Conservation (phyloP, 2,888 invertebrate species). For the Melieria picta region DNA sequence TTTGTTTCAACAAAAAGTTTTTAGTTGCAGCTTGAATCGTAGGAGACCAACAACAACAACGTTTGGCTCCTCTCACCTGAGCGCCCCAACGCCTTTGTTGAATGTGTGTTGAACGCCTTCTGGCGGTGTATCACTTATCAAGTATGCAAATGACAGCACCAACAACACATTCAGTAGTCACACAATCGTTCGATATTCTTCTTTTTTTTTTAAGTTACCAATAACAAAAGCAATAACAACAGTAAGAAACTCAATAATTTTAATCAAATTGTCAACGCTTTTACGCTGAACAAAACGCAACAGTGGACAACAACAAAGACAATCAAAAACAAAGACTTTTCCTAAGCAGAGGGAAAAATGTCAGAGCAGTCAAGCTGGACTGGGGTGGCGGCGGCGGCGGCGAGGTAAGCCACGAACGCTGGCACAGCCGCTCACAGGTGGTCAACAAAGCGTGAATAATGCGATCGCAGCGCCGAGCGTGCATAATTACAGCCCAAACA, state of each 20-base stretch:
- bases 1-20: no score
- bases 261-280: conserved; percentile 18
- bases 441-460: conserved; percentile 63
- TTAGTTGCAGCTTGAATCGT: no score
- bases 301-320: conserved; percentile 17
- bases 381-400: background rate
- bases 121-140: no score
- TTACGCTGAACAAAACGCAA: background rate
- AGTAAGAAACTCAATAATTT: background rate
- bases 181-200: no score
- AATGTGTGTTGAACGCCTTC: no score
- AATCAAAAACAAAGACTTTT: conserved; percentile 16
- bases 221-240: background rate
- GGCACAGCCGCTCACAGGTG: conserved; percentile 52
- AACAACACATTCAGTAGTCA: no score
- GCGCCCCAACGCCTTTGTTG: no score
- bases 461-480: conserved; percentile 34
- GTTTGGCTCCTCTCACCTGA: no score
- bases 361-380: background rate
- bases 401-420: no score
- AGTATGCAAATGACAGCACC: no score
- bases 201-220: no score
- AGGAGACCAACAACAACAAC: no score
- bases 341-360: conserved; percentile 26
- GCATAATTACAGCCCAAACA: conserved; percentile 17